Evolutionary conservation across 1,140 invertebrate genomes (phyloP).

Genomic region (Leptinotarsa lineolata): DNA sequence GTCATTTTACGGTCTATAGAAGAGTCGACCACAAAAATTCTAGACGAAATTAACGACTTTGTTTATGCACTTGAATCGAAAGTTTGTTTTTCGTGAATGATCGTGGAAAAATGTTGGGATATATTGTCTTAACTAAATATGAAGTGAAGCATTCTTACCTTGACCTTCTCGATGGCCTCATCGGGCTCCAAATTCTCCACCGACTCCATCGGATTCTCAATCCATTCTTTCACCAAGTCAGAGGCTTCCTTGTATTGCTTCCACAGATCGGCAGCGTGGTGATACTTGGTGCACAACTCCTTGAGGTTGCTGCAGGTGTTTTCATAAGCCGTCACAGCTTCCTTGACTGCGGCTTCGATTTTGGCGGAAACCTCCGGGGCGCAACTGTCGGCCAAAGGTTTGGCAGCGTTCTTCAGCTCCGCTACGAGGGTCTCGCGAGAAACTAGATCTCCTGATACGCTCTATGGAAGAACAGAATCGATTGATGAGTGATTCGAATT

Average conservation of each 20-base stretch:
- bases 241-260: slow-evolving; percentile 74
- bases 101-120: no score
- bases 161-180: slow-evolving; percentile 64
- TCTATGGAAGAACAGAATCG: slow-evolving; percentile 32
- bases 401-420: slow-evolving; percentile 68
- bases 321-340: slow-evolving; percentile 75
- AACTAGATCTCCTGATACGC: slow-evolving; percentile 64
- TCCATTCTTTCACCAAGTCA: slow-evolving; percentile 72
- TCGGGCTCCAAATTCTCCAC: slow-evolving; percentile 66
- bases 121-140: no score
- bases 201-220: slow-evolving; percentile 70
- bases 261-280: slow-evolving; percentile 77
- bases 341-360: slow-evolving; percentile 72
- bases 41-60: no score
- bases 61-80: no score
- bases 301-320: slow-evolving; percentile 74
- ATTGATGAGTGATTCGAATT: not conserved
- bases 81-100: no score
- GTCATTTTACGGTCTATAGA: no score
- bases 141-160: slow-evolving; percentile 59
- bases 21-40: no score
- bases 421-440: slow-evolving; percentile 71
- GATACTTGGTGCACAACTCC: slow-evolving; percentile 71
- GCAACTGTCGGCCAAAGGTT: slow-evolving; percentile 70
- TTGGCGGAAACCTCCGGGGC: slow-evolving; percentile 69